Evolutionary conservation across 1,140 invertebrate genomes (phyloP), one percentile per base, ranked within the genome.

Genomic region (Drosophila melanica): DNA sequence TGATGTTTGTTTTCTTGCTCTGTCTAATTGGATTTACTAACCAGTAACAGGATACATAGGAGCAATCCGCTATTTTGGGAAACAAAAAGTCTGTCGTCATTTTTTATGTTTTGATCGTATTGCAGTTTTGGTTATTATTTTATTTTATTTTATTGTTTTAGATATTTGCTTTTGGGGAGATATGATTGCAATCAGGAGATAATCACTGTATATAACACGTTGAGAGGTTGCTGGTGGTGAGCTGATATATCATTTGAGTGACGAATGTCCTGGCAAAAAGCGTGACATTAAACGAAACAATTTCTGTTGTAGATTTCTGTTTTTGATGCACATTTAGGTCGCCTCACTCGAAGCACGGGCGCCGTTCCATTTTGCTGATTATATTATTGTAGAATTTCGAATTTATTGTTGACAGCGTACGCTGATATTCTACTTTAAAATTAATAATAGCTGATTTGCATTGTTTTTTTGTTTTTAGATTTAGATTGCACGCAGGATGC

Each of bases 21-120:
- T 27, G 27, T 7, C 5, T 7, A 10, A 18, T 18, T 30, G 14
- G 5, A 1, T 11, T 14, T 68, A 92, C 94, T 93, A 92, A 94
- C 94, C 94, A 95, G 92, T 95, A 95, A 92, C 94, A 95, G 74
- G 94, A 95, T 55, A 95, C 94, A 92, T 95, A 94, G 75, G 94
- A 95, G 92, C 94, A 95, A 69, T 95, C 94, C 54, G 93, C 90
- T 87, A 93, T 93, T 93, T 95, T 95, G 23, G 94, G 93, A 92
- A 95, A 95, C 44, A 91, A 62, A 71, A 91, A 82, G 57, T 91
- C 90, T 70, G 90, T 91, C 57, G 78, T 80, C 90, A 91, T 91
- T 68, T 68, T 86, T 81, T 72, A 62, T 68, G 64, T 18, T 45
- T 58, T 67, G 16, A 8, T 35, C 3, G 20, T 14, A 23, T 55